Evolutionary conservation across 2,113 vertebrate genomes (phyloP), one percentile per base, ranked within the genome.

Genomic region (Vanacampus margaritifer): DNA sequence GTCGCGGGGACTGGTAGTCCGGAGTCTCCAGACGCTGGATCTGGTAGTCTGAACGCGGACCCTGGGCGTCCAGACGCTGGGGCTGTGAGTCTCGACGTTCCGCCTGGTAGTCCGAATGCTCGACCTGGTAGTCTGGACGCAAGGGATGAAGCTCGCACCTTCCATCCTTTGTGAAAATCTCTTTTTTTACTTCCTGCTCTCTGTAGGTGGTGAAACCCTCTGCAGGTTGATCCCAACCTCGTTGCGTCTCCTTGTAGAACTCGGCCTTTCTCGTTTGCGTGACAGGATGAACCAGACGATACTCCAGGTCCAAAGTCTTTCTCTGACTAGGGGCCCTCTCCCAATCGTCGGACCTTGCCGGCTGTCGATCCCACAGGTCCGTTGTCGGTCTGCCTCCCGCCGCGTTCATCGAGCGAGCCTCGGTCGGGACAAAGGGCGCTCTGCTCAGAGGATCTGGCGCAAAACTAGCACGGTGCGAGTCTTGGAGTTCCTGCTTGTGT

Each of bases 91-190:
- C 36, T 7, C 11, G 19, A 23, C 9, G 35, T 17, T 37, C 5
- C 35, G 28, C 16, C 28, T 59, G 57, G 32, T 14, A 39, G 11
- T 23, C 37, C 10, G 21, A 19, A 23, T 1, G 36, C 19, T 39
- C 10, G 36, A 17, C 8, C 17, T 59, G 57, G 32, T 13, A 5
- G 21, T 39, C 37, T 7, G 21, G 21, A 39, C 10, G 21, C 19
- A 12, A 10, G 35, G 17, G 35, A 5, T 36, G 57, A 37, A 64
- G 61, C 3, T 76, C 71, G 3, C 7, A 66, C 19, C 59, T 50
- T 4, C 75, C 70, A 39, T 88, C 84, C 28, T 83, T 79, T 28
- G 54, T 17, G 26, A 57, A 57, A 32, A 57, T 32, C 14, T 35
- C 26, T 2, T 32, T 57, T 6, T 57, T 32, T 17, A 26, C 26